Conservation (phyloP, 37 sponge, comb jelly and placozoan species). For the Eunapius fragilis region DNA sequence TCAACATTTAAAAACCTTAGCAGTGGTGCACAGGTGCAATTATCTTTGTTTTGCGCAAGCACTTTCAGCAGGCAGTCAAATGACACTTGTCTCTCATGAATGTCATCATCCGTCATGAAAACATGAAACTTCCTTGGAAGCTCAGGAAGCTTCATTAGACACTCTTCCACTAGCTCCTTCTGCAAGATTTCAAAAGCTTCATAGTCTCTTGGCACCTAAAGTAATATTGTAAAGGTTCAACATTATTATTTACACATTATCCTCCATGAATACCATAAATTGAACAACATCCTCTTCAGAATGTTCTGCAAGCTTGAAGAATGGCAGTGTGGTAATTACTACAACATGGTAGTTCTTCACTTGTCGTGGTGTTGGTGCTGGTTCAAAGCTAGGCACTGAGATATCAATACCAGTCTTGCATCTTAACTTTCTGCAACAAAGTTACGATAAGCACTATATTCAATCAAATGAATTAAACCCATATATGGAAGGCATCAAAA, state of each 20-base stretch:
- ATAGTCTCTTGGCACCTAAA: constrained; percentile 64
- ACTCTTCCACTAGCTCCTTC: constrained; percentile 30
- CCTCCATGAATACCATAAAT: constrained; percentile 88
- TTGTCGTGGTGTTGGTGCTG: constrained; percentile 36
- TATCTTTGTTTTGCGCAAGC: constrained; percentile 13
- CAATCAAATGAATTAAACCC: too few relatives aligned
- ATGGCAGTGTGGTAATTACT: constrained; percentile 60
- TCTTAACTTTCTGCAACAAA: constrained; percentile 50
- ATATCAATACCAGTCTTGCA: constrained; percentile 68
- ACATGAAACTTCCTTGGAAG: constrained; percentile 59
- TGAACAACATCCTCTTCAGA: constrained; percentile 64
- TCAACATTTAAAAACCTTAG: constrained; percentile 59
- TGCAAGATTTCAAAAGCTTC: constrained; percentile 75
- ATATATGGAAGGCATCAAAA: too few relatives aligned
- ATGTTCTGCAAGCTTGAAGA: constrained; percentile 63
- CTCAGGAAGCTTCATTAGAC: constrained; percentile 47
- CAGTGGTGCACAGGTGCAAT: constrained; percentile 37
- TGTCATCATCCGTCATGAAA: constrained; percentile 49
- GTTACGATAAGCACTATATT: too few relatives aligned
- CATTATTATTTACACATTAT: not conserved
- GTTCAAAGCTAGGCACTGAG: constrained; percentile 51
- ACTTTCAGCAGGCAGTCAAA: constrained; percentile 69
- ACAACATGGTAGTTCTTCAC: constrained; percentile 81
- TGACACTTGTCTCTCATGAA: constrained; percentile 66
- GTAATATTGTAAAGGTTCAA: too few relatives aligned